Conservation (phyloP, 2,797 vertebrate species). For the Arrhamphus sclerolepis region DNA sequence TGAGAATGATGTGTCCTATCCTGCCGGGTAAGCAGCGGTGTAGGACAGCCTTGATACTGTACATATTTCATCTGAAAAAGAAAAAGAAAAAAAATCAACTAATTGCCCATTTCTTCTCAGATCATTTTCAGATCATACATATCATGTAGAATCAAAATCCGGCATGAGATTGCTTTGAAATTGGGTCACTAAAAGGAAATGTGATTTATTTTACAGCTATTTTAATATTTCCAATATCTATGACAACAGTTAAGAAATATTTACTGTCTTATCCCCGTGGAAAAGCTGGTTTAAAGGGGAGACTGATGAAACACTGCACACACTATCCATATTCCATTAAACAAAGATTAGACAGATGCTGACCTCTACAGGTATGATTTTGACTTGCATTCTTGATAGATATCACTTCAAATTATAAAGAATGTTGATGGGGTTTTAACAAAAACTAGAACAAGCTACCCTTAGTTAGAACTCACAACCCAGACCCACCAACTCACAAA, state of each 20-base stretch:
- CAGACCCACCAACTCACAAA: background rate
- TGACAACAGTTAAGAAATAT: conserved; percentile 12
- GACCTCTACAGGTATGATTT: conserved; percentile 76
- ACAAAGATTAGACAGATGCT: conserved; percentile 74
- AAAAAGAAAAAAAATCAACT: conserved; percentile 12
- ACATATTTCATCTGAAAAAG: conserved; percentile 13
- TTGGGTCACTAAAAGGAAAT: background rate
- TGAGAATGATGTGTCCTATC: conserved; percentile 2
- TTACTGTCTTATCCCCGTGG: conserved; percentile 2
- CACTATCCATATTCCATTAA: conserved; percentile 47
- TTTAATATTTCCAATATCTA: conserved; percentile 1
- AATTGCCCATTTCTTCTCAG: conserved; percentile 16
- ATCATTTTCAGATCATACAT: conserved; percentile 27
- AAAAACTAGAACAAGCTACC: conserved; percentile 7
- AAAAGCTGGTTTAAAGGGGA: conserved; percentile 15
- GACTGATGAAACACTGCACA: conserved; percentile 25
- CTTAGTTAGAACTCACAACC: conserved; percentile 5
- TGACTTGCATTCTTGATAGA: conserved; percentile 70
- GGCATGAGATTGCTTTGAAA: conserved; percentile 6
- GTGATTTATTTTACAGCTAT: conserved; percentile 5
- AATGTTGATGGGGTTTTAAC: conserved; percentile 22
- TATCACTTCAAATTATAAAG: conserved; percentile 44
- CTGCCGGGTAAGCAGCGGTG: conserved; percentile 4
- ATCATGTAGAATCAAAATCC: conserved; percentile 8
- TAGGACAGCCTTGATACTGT: conserved; percentile 2